Conservation (phyloP, 2,888 invertebrate genomes). For the Petrophora chlorosata region DNA sequence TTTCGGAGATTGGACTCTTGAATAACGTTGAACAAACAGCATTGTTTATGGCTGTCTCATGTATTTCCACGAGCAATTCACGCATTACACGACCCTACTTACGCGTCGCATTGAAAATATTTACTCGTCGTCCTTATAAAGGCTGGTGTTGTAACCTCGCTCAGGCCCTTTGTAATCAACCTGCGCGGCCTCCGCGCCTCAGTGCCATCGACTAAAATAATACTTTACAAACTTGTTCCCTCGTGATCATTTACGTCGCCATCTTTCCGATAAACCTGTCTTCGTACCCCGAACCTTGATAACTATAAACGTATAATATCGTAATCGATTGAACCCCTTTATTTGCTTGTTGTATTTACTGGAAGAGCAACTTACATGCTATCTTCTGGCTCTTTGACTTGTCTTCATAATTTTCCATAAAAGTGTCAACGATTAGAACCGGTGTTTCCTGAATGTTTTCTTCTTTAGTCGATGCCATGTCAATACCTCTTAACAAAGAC, state of each 20-base stretch:
- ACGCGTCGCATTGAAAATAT: slow-evolving; percentile 35
- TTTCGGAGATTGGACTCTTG: slow-evolving; percentile 3
- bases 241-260: slow-evolving; percentile 37
- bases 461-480: slow-evolving; percentile 39
- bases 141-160: slow-evolving; percentile 64
- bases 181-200: slow-evolving; percentile 68
- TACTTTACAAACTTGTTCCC: slow-evolving; percentile 56
- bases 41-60: slow-evolving; percentile 13
- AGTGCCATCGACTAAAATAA: slow-evolving; percentile 66
- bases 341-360: background rate
- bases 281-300: slow-evolving; percentile 21
- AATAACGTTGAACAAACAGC: slow-evolving; percentile 8
- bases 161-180: slow-evolving; percentile 74
- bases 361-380: background rate
- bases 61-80: slow-evolving; percentile 22
- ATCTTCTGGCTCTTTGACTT: background rate
- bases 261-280: slow-evolving; percentile 37
- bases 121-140: slow-evolving; percentile 45
- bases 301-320: slow-evolving; percentile 31
- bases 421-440: slow-evolving; percentile 33
- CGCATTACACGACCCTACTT: slow-evolving; percentile 22
- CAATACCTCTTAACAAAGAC: slow-evolving; percentile 48
- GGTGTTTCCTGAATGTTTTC: slow-evolving; percentile 49
- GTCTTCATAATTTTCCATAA: slow-evolving; percentile 1
- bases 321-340: slow-evolving; percentile 17